phyloP scores from a whole-genome alignment of 1,140 invertebrate genomes.

The Ceratina japonica region DNA sequence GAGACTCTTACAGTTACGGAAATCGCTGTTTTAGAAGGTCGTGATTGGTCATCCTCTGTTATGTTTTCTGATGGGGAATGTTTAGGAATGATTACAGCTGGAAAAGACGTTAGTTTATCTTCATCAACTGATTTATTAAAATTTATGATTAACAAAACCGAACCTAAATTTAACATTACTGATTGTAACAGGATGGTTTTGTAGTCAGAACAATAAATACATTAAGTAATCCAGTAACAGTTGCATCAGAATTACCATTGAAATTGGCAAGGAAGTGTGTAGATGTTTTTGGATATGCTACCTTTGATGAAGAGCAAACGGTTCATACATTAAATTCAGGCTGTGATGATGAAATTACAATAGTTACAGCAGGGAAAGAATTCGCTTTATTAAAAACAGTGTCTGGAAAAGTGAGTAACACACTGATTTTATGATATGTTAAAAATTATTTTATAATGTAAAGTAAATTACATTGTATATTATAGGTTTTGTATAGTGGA shows the following conservation, averaged over 20 bases:
- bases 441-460: conserved; percentile 8
- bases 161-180: conserved; percentile 15
- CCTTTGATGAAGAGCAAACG: conserved; percentile 84
- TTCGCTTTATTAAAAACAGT: conserved; percentile 89
- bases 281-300: conserved; percentile 86
- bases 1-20: conserved; percentile 81
- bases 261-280: conserved; percentile 90
- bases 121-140: conserved; percentile 25
- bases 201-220: conserved; percentile 89
- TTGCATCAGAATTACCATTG: conserved; percentile 86
- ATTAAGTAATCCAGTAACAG: conserved; percentile 80
- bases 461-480: conserved; percentile 11
- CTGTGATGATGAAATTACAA: conserved; percentile 85
- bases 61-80: conserved; percentile 93
- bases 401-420: conserved; percentile 85
- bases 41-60: conserved; percentile 83
- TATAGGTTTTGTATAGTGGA: conserved; percentile 87
- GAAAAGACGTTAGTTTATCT: conserved; percentile 86
- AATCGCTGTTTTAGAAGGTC: conserved; percentile 83
- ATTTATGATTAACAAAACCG: conserved; percentile 23
- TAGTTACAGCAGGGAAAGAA: conserved; percentile 89
- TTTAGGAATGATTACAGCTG: conserved; percentile 88
- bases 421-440: background rate
- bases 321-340: conserved; percentile 80
- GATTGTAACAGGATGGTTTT: conserved; percentile 86